Base-by-base conservation (phyloP, 2,888 invertebrate species). In the Cerastis leucographa region DNA sequence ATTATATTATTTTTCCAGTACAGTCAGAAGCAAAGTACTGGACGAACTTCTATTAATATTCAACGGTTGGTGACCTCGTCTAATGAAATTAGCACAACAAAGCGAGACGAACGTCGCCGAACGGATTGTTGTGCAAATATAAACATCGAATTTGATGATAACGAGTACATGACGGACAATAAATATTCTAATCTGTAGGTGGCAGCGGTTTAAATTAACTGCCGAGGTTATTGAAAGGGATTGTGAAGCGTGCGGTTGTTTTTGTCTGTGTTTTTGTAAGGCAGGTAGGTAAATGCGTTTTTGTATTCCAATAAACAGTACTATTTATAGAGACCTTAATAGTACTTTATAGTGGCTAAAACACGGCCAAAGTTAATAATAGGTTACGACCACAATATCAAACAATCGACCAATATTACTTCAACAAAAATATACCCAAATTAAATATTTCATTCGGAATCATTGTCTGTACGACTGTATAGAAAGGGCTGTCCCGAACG, bases 31-130 rank as follows among this genome's bases (percentile, higher is more conserved):
- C 91, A 91, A 93, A 94, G 92, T 91, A 92, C 88, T 90, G 86
- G 87, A 85, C 83, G 77, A 88, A 92, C 90, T 87, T 90, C 92
- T 92, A 95, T 95, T 94, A 95, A 95, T 95, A 95, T 95, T 94
- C 95, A 93, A 90, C 93, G 91, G 89, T 88, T 87, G 91, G 92
- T 92, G 93, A 92, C 91, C 93, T 90, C 91, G 90, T 92, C 93
- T 95, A 94, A 96, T 94, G 94, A 94, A 95, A 96, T 96, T 95
- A 95, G 94, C 96, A 95, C 96, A 94, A 96, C 95, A 96, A 96
- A 95, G 96, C 93, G 90, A 85, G 87, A 86, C 89, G 89, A 83
- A 82, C 87, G 84, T 81, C 87, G 79, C 83, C 75, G 84, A 72
- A 91, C 91, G 91, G 92, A 93, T 95, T 94, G 94, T 93, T 94